Base-by-base conservation (phyloP, 2,888 invertebrate species). In the Liodrosophila aerea region DNA sequence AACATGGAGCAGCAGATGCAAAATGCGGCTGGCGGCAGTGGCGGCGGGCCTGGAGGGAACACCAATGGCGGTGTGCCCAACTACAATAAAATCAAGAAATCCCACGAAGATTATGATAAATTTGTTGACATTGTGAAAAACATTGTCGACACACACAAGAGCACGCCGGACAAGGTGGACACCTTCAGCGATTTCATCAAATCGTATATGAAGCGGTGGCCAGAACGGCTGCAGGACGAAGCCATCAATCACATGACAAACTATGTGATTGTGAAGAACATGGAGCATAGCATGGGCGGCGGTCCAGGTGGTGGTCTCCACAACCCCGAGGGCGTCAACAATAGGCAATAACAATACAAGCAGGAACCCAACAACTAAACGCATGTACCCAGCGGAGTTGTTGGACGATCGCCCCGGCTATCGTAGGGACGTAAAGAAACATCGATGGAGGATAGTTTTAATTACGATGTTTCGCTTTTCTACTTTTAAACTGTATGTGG, bases 41-140 rank as follows among this genome's bases (percentile, higher is more conserved):
- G 67, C 58, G 52, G 58, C 7, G 82, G 85, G 5, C 85, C 81
- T 4, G 71, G 86, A 1, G 78, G 87, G 29, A 85, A 84, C 52
- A 88, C 87, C 41, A 82, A 88, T 39, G 85, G 87, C 36, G 86
- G 86, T 59, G 85, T 88, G 41, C 84, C 84, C 57, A 88, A 87
- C 52, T 88, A 88, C 51, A 88, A 85, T 59, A 82, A 82, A 63
- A 85, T 82, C 39, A 82, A 82, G 51, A 87, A 87, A 58, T 87
- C 87, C 60, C 83, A 87, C 50, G 89, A 89, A 67, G 89, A 89
- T 70, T 89, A 89, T 44, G 89, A 89, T 39, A 89, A 89, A 56
- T 86, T 89, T 47, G 89, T 89, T 43, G 89, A 89, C 64, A 89
- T 89, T 77, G 89, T 89, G n/a, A 89, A 89, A 72, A 89, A 89